Conservation (phyloP, 2,888 invertebrate species). For the Drosophila siamana region DNA sequence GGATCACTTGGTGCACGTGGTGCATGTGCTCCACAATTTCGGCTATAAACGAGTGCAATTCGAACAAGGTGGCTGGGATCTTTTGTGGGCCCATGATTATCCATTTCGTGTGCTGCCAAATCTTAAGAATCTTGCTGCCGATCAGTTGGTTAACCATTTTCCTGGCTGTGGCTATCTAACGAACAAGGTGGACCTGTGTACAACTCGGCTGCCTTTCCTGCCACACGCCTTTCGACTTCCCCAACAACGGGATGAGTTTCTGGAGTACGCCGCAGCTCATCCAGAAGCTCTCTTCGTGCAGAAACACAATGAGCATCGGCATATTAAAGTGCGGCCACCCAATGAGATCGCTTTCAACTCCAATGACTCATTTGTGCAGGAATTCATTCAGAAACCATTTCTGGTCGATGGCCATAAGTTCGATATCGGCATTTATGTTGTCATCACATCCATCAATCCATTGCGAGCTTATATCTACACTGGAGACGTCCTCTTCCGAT, state of each 20-base stretch:
- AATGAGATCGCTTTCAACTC: constrained; percentile 89
- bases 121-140: constrained; percentile 88
- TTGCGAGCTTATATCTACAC: constrained; percentile 95
- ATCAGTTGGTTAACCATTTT: constrained; percentile 96
- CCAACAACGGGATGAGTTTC: constrained; percentile 89
- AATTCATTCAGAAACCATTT: constrained; percentile 94
- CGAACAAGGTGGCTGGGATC: constrained; percentile 90
- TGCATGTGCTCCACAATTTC: constrained; percentile 90
- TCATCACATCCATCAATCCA: constrained; percentile 95
- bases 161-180: constrained; percentile 97
- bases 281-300: constrained; percentile 93
- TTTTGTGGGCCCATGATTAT: constrained; percentile 97
- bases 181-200: constrained; percentile 95
- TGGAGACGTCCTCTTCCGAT: constrained; percentile 95
- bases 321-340: constrained; percentile 91
- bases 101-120: constrained; percentile 88
- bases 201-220: constrained; percentile 91
- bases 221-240: constrained; percentile 96
- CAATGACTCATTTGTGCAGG: constrained; percentile 94
- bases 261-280: constrained; percentile 89
- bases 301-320: constrained; percentile 96
- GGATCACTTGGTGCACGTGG: constrained; percentile 90
- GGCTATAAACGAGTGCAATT: constrained; percentile 89
- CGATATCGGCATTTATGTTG: constrained; percentile 97
- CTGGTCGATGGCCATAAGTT: constrained; percentile 97